Evolutionary conservation across 1,140 invertebrate genomes (phyloP), one percentile per base, ranked within the genome.

Genomic region (Drepana arcuata): DNA sequence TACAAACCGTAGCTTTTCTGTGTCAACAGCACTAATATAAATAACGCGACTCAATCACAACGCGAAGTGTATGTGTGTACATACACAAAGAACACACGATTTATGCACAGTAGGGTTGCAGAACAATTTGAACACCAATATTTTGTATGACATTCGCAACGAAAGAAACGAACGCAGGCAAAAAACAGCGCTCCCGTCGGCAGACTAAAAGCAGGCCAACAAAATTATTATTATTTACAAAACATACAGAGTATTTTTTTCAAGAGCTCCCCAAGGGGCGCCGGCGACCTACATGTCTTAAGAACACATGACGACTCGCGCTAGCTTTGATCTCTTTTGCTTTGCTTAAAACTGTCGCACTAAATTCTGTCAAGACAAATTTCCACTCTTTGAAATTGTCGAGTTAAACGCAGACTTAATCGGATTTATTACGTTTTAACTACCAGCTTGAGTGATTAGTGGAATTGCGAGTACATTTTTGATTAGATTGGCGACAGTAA

Each of bases 311-410:
- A 65, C 44, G 63, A 39, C n/a, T n/a, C 36, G 49, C 34, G 9
- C 40, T n/a, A 33, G 39, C 69, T 78, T 78, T 74, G 68, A 78
- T 67, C 63, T 73, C 48, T 7, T 11, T 48, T 41, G 50, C 45
- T 44, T 36, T 57, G n/a, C n/a, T n/a, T n/a, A n/a, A n/a, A n/a
- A n/a, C n/a, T 51, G 62, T 54, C 60, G 43, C 54, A 51, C 37
- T 78, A 78, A 78, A 78, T 78, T 61, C 59, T 65, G 69, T 72
- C 66, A 58, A 52, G 73, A 78, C 71, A 75, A 78, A 78, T 78
- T 74, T 71, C 64, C 48, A 69, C 54, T 68, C 69, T 73, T 73
- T 78, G 69, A 78, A 70, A 73, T 71, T 52, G 45, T 48, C 32
- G 37, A 35, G 29, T 48, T 48, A 45, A 48, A 55, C 41, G 48